Percentiles rank a stretch among this genome's conserved stretches.
These are phyloP conservation scores for Oeneis ivallda DNA, from an alignment of 2,888 invertebrate genomes.

Conservation along the genomic window DNA sequence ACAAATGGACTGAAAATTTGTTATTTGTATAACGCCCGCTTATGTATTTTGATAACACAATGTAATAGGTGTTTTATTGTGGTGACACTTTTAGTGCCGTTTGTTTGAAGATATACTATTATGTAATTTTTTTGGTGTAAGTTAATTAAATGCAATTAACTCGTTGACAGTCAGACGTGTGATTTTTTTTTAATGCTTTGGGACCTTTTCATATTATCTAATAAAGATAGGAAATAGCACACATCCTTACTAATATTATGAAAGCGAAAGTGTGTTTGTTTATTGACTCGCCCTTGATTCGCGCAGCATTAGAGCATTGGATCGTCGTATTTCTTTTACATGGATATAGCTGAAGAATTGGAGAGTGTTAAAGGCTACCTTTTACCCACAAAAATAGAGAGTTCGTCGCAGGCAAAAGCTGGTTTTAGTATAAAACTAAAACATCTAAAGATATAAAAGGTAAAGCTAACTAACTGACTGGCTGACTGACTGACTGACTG, in stretches of 20 bases:
- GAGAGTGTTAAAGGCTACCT: too few species aligned
- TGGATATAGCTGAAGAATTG: too few species aligned
- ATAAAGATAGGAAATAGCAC: not conserved
- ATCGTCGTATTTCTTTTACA: too few species aligned
- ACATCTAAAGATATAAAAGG: too few species aligned
- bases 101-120: conserved; percentile 6
- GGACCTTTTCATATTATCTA: not conserved
- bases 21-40: conserved; percentile 31
- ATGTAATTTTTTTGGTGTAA: conserved; percentile 5
- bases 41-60: conserved; percentile 19
- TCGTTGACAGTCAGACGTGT: not conserved
- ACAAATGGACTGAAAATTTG: conserved; percentile 37
- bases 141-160: conserved; percentile 11
- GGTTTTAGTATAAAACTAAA: too few species aligned
- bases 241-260: too few species aligned
- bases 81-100: conserved; percentile 9
- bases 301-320: too few species aligned
- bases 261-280: too few species aligned
- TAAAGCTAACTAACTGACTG: too few species aligned
- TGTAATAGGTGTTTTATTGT: conserved; percentile 11
- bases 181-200: not conserved
- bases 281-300: too few species aligned
- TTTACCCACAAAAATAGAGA: not conserved
- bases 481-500: too few species aligned
- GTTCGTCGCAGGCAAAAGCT: too few species aligned